phyloP scores from a whole-genome alignment of 2,797 vertebrate species.

The Anas bernieri region DNA sequence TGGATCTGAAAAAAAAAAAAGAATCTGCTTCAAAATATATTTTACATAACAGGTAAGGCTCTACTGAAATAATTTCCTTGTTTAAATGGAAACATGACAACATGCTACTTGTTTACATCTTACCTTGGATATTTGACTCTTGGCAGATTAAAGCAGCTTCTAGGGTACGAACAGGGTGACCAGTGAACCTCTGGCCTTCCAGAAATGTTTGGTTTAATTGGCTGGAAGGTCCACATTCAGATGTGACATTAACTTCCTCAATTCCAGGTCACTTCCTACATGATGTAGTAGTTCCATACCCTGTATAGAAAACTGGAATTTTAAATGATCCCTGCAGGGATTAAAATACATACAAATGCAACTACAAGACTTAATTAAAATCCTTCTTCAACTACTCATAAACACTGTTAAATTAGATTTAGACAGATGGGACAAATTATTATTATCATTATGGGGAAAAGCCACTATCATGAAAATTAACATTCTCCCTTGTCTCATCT shows the following conservation, averaged over 20 bases:
- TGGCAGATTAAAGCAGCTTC: not conserved
- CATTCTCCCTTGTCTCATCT: constrained; percentile 13
- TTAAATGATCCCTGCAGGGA: constrained; percentile 34
- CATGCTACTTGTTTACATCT: not conserved
- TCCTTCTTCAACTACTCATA: constrained; percentile 38
- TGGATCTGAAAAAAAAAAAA: not conserved
- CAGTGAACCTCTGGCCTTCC: not conserved
- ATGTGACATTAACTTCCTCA: constrained; percentile 53
- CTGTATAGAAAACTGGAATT: constrained; percentile 10
- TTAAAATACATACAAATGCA: constrained; percentile 33
- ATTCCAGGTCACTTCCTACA: not conserved
- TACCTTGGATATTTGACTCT: not conserved
- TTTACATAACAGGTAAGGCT: not conserved
- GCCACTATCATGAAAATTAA: constrained; percentile 17
- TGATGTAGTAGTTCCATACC: not conserved
- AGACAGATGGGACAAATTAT: constrained; percentile 67
- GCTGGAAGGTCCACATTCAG: not conserved
- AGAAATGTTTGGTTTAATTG: not conserved
- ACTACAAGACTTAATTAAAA: constrained; percentile 65
- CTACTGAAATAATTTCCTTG: not conserved
- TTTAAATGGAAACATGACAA: not conserved
- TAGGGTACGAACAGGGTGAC: not conserved
- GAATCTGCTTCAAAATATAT: not conserved
- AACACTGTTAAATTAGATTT: constrained; percentile 62
- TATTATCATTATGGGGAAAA: constrained; percentile 50